Conservation (phyloP, 64 coral and sea anemone species). For the Montipora efflorescens region DNA sequence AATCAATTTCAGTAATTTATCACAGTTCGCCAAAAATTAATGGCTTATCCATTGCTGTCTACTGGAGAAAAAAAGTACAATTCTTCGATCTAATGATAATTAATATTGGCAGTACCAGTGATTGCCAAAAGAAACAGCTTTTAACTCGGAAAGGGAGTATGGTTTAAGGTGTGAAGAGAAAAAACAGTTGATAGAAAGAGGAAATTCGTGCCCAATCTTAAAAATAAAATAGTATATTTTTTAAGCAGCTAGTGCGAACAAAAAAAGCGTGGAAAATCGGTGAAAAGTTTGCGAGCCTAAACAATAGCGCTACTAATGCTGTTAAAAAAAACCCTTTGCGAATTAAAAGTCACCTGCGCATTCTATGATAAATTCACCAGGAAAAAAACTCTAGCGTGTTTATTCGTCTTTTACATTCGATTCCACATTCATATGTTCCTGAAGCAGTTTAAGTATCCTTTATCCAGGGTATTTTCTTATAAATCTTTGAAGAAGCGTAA, state of each 20-base stretch:
- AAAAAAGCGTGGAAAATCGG: background rate
- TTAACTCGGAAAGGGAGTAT: no score
- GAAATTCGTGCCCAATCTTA: background rate
- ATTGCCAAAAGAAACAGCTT: no score
- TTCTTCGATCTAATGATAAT: no score
- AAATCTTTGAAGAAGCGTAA: background rate
- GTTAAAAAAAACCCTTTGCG: background rate
- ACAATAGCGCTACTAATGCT: background rate
- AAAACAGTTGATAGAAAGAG: background rate
- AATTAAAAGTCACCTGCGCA: conserved; percentile 2
- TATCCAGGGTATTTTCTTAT: background rate
- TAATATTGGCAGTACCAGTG: no score
- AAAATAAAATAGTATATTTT: background rate
- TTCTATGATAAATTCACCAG: background rate
- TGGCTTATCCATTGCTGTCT: no score
- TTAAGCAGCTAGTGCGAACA: background rate
- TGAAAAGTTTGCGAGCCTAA: no score
- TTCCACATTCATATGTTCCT: background rate
- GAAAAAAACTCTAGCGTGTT: background rate
- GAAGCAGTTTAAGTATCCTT: background rate
- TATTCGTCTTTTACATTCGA: background rate
- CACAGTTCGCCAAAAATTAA: no score
- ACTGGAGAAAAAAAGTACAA: no score
- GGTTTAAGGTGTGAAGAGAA: background rate
- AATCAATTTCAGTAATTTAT: no score